Percentiles rank a stretch among this genome's conserved stretches.
phyloP scores from a whole-genome alignment of 2,797 vertebrate species.

The Sciurus vulgaris region DNA sequence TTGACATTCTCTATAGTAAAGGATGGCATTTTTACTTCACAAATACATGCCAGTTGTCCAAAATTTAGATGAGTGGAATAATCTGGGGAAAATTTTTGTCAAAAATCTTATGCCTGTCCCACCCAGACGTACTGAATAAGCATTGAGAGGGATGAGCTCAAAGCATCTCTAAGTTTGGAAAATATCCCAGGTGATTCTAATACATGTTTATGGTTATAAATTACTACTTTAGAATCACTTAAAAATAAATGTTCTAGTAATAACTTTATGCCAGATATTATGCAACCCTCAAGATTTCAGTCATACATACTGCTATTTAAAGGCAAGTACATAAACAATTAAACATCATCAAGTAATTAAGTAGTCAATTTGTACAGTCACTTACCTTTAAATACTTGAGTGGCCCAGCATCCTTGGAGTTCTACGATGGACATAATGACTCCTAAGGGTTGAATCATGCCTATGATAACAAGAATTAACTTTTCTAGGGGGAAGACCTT shows the following conservation, averaged over 20 bases:
- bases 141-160: background rate
- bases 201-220: no score
- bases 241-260: no score
- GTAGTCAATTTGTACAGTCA: background rate
- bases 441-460: constrained; percentile 90
- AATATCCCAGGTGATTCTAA: no score
- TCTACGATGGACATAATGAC: constrained; percentile 91
- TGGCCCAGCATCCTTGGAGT: constrained; percentile 92
- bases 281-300: no score
- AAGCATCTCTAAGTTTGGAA: background rate
- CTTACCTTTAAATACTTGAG: constrained; percentile 92
- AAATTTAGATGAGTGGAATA: background rate
- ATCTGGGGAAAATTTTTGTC: background rate
- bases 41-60: background rate
- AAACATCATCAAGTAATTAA: no score
- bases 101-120: background rate
- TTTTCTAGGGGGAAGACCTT: constrained; percentile 90
- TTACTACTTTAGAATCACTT: no score
- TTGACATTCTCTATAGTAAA: constrained; percentile 24
- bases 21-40: background rate
- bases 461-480: constrained; percentile 91
- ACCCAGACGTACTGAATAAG: background rate
- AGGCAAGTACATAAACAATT: no score
- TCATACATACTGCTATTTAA: no score
- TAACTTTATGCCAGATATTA: no score